phyloP scores from a whole-genome alignment of 2,797 vertebrate genomes.

The Diceros bicornis region DNA sequence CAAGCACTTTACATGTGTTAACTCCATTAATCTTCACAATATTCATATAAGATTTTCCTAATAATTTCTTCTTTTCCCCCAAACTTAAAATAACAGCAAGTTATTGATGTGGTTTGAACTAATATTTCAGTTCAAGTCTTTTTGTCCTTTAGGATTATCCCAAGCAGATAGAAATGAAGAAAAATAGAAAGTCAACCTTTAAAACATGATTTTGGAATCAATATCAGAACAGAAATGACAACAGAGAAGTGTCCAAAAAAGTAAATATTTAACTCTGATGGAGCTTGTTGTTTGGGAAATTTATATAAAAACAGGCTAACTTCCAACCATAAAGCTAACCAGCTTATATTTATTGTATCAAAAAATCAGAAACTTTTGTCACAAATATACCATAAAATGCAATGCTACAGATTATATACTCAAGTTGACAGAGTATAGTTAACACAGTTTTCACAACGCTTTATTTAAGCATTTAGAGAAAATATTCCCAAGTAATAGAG shows the following conservation, averaged over 20 bases:
- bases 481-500: background rate
- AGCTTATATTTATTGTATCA: background rate
- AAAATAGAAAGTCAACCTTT: slow-evolving; percentile 44
- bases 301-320: slow-evolving; percentile 2
- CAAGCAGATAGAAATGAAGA: slow-evolving; percentile 66
- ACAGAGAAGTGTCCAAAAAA: background rate
- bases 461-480: background rate
- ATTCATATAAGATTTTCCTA: slow-evolving; percentile 13
- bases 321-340: background rate
- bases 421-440: background rate
- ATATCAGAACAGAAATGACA: slow-evolving; percentile 34
- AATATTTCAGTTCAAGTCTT: slow-evolving; percentile 38
- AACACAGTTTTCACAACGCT: background rate
- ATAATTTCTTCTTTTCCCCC: background rate
- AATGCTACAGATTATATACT: background rate
- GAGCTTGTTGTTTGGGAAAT: background rate
- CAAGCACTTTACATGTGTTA: background rate
- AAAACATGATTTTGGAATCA: slow-evolving; percentile 60
- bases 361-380: slow-evolving; percentile 30
- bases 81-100: background rate
- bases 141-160: slow-evolving; percentile 43
- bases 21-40: background rate
- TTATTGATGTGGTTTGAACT: background rate
- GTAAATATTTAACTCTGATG: slow-evolving; percentile 41
- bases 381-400: slow-evolving; percentile 1